phyloP scores from a whole-genome alignment of 2,797 vertebrate species.

The Myotis findleyi region DNA sequence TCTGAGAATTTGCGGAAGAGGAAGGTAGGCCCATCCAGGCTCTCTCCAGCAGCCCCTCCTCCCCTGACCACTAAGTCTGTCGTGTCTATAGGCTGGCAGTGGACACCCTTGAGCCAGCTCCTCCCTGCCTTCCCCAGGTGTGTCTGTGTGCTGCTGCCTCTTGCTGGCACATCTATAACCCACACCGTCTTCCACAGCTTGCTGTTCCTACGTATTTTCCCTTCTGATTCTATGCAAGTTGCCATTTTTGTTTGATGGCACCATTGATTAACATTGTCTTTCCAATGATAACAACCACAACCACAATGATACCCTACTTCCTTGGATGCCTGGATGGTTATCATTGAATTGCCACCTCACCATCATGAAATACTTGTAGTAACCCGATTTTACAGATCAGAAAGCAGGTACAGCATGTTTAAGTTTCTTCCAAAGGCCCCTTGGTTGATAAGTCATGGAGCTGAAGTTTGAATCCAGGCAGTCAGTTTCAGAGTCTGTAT shows the following conservation, averaged over 20 bases:
- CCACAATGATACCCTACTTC: background rate
- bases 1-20: background rate
- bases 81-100: accelerated
- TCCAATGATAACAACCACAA: background rate
- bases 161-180: background rate
- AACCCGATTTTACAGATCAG: background rate
- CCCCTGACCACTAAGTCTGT: background rate
- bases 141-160: background rate
- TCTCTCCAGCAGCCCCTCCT: background rate
- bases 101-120: accelerated
- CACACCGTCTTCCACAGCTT: background rate
- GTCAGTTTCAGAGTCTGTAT: background rate
- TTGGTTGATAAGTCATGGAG: background rate
- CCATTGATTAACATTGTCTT: background rate
- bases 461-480: background rate
- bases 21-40: background rate
- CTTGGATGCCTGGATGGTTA: background rate
- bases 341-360: background rate
- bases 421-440: background rate
- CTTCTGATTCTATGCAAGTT: background rate
- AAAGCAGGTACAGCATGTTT: background rate
- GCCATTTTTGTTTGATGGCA: background rate
- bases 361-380: background rate
- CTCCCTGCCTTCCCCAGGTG: background rate
- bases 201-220: background rate